Conservation (phyloP, 2,888 invertebrate species). For the Abscondita cerata region DNA sequence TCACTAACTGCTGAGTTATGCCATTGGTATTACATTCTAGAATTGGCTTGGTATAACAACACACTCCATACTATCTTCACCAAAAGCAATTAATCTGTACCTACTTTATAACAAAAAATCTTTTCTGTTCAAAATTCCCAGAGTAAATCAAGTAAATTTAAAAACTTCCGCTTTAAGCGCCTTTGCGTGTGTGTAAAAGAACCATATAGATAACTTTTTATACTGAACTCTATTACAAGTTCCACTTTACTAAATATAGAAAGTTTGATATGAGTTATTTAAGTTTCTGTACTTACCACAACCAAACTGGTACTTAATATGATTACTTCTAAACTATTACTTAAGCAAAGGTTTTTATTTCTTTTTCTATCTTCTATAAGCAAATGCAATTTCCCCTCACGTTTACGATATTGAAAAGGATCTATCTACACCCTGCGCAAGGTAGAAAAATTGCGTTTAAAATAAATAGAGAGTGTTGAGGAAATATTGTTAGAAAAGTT, state of each 20-base stretch:
- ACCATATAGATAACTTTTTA: constrained; percentile 10
- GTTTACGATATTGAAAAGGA: too few relatives aligned
- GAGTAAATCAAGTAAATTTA: constrained; percentile 10
- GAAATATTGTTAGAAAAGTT: too few relatives aligned
- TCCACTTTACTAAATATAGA: constrained; percentile 4
- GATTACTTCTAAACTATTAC: too few relatives aligned
- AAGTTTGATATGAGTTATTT: constrained; percentile 11
- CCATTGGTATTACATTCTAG: constrained; percentile 32
- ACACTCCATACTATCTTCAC: constrained; percentile 24
- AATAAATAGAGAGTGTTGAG: too few relatives aligned
- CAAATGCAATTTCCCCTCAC: too few relatives aligned
- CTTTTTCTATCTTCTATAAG: too few relatives aligned
- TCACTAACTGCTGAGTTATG: constrained; percentile 31
- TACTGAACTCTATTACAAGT: constrained; percentile 7
- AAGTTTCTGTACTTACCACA: constrained; percentile 6
- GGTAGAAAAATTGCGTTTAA: too few relatives aligned
- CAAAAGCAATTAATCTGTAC: constrained; percentile 29
- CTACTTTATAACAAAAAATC: constrained; percentile 11
- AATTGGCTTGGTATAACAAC: constrained; percentile 23
- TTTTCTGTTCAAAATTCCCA: background rate
- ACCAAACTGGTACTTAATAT: too few relatives aligned
- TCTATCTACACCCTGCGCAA: too few relatives aligned
- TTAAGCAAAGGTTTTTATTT: too few relatives aligned
- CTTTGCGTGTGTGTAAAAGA: constrained; percentile 11
- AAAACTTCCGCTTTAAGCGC: constrained; percentile 12